Evolutionary conservation across 2,888 invertebrate genomes (phyloP), one percentile per base, ranked within the genome.

Genomic region (Agrochola lychnidis): DNA sequence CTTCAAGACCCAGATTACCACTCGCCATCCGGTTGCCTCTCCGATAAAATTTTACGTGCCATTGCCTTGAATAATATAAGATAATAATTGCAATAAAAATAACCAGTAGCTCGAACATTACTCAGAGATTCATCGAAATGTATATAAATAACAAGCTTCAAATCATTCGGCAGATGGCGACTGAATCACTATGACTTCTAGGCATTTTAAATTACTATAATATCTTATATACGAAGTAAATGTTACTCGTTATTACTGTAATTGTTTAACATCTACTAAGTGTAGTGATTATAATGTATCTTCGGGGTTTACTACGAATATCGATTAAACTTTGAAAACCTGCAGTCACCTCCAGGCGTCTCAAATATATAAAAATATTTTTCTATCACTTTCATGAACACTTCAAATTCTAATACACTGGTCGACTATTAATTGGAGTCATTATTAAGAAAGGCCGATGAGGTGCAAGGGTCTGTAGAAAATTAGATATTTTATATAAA

Each of bases 301-400:
- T 79, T 82, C 83, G 87, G 90, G 90, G 84, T 87, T 85, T 85
- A 88, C 90, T 86, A 91, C 78, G 73, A 87, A 86, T 89, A 89
- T 87, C 89, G 89, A 90, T 91, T 92, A 93, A 90, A 92, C 90
- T 92, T 92, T 93, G 92, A 92, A 91, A 88, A 87, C 91, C 91
- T 89, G 91, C 89, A 89, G 84, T 88, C 88, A 87, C 89, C 91
- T 91, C 91, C 92, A 91, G 92, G 91, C 89, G 87, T 92, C 92
- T 92, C 93, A 93, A 93, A 93, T 92, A 94, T 96, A 96, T 92
- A 96, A 96, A 96, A 96, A 96, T 96, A 96, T 94, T 92, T 93
- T 90, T 95, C 92, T 96, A 96, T 95, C 95, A 96, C 95, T 93
- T 94, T 94, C 84, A 93, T 96, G 96, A 96, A 96, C 96, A 96